Percentiles rank a stretch among this genome's conserved stretches.
Evolutionary conservation across 2,113 vertebrate genomes (phyloP).

Genomic region (Oophaga pumilio): DNA sequence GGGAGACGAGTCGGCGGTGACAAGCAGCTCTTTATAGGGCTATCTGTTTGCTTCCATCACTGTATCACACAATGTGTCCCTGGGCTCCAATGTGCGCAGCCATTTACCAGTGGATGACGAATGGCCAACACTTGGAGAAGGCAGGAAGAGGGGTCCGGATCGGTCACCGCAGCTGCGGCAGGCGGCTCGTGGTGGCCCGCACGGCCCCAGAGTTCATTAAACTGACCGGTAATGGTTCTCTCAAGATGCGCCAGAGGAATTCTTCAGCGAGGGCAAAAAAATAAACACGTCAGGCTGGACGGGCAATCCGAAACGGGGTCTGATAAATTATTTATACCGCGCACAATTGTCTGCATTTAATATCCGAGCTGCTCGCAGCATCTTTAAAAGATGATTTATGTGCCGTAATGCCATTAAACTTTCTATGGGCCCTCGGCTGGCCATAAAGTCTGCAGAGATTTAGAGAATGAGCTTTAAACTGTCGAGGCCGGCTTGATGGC

Average conservation of each 20-base stretch:
- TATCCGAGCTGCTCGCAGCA: constrained; percentile 88
- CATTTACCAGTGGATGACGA: constrained; percentile 88
- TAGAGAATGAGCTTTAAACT: constrained; percentile 95
- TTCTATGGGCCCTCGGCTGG: constrained; percentile 89
- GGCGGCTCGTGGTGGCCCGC: constrained; percentile 75
- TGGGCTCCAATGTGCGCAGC: constrained; percentile 84
- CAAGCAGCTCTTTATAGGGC: constrained; percentile 77
- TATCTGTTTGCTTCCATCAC: constrained; percentile 80
- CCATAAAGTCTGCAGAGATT: constrained; percentile 92
- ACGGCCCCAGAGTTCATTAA: constrained; percentile 86
- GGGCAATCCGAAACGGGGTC: constrained; percentile 81
- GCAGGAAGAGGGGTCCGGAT: constrained; percentile 70
- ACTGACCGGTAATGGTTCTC: constrained; percentile 85
- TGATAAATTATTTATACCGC: constrained; percentile 99
- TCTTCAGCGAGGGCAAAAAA: constrained; percentile 82
- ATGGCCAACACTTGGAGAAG: constrained; percentile 83
- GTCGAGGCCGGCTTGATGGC: constrained; percentile 83
- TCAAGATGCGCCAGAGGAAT: constrained; percentile 88
- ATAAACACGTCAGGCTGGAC: constrained; percentile 86
- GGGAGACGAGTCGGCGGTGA: constrained; percentile 67
- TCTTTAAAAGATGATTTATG: constrained; percentile 99
- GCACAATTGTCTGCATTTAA: constrained; percentile 95
- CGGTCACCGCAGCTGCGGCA: constrained; percentile 87
- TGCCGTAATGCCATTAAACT: constrained; percentile 91
- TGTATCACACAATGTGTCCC: constrained; percentile 74